These are phyloP conservation scores for Trichonephila inaurata DNA, from an alignment of 1,140 invertebrate species.

Conservation along the genomic window DNA sequence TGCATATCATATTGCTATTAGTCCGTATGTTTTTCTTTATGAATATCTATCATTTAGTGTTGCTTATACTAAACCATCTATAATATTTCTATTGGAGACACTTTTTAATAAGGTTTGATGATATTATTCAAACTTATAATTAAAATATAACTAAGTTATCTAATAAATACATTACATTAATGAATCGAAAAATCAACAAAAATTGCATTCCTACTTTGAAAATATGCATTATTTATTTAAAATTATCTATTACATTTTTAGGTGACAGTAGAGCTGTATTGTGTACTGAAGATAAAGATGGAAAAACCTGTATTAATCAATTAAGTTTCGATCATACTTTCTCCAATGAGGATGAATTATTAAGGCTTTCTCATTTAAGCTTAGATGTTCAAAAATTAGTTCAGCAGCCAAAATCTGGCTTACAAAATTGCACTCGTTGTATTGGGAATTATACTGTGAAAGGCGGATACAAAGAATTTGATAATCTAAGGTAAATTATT, in stretches of 20 bases:
- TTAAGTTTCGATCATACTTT: conserved; percentile 91
- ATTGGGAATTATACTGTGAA: conserved; percentile 95
- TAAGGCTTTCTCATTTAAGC: conserved; percentile 87
- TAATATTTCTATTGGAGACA: neutral
- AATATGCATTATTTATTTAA: no score
- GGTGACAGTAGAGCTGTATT: conserved; percentile 88
- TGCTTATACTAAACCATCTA: no score
- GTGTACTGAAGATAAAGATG: conserved; percentile 89
- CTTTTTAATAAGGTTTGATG: neutral
- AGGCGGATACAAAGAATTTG: conserved; percentile 91
- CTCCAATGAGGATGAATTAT: conserved; percentile 90
- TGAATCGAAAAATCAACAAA: no score
- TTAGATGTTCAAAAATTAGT: conserved; percentile 85
- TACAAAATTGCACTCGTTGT: conserved; percentile 86
- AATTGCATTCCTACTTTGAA: no score
- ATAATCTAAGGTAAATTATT: conserved; percentile 82
- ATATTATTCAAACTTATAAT: no score
- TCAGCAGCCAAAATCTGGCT: conserved; percentile 82
- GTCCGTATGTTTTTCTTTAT: no score
- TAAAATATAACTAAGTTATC: no score
- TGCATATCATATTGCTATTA: no score
- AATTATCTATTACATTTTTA: conserved; percentile 71
- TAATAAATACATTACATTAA: no score
- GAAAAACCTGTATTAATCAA: conserved; percentile 90
- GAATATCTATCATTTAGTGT: no score